These are phyloP conservation scores for Cheiracanthium punctorium DNA, from an alignment of 2,888 invertebrate species.

Conservation along the genomic window DNA sequence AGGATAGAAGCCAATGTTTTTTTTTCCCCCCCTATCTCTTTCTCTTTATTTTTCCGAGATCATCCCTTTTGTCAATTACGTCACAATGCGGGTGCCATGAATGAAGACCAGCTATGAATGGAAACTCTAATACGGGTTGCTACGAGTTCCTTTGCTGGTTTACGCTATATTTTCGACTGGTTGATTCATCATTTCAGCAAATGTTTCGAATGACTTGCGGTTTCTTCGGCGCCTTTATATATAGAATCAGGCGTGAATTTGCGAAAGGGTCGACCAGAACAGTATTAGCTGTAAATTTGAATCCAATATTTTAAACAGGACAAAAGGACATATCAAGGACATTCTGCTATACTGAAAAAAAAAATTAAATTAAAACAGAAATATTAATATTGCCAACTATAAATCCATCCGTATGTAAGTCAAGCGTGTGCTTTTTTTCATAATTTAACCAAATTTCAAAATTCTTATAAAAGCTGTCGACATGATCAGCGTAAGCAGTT, in stretches of 20 bases:
- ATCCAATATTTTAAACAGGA: too few species aligned
- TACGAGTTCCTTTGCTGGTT: constrained; percentile 12
- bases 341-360: too few species aligned
- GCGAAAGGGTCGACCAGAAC: too few species aligned
- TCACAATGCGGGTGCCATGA: constrained; percentile 45
- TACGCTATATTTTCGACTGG: constrained; percentile 33
- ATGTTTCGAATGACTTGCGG: constrained; percentile 6
- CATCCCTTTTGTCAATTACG: constrained; percentile 43
- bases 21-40: constrained; percentile 19
- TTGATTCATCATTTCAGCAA: constrained; percentile 57
- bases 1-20: constrained; percentile 43
- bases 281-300: too few species aligned
- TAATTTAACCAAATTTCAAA: too few species aligned
- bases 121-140: not conserved
- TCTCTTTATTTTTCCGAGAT: not conserved
- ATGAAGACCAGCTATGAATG: constrained; percentile 40
- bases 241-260: not conserved
- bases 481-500: too few species aligned
- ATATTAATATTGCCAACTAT: too few species aligned
- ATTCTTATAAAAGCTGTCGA: too few species aligned
- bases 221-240: not conserved
- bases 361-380: too few species aligned
- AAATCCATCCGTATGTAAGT: too few species aligned
- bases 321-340: too few species aligned
- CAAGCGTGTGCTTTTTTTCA: too few species aligned